Evolutionary conservation across 1,140 invertebrate genomes (phyloP).

Genomic region (Periplaneta americana): DNA sequence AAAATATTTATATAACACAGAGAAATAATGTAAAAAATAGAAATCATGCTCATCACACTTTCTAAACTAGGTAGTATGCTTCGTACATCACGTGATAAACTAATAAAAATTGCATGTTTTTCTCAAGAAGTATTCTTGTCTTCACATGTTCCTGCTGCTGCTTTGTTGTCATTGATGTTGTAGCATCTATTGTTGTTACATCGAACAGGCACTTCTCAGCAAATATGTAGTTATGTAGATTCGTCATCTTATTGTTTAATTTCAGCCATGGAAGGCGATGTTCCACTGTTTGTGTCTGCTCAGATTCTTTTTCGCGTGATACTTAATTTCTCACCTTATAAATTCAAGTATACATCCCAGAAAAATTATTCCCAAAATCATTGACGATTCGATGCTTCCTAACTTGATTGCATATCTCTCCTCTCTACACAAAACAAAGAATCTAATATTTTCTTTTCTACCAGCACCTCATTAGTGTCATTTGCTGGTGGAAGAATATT

Average conservation of each 20-base stretch:
- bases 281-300: neutral
- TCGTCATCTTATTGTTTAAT: neutral
- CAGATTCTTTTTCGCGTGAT: neutral
- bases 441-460: neutral
- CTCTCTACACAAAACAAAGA: neutral
- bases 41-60: neutral
- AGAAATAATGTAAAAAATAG: neutral
- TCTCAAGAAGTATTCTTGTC: neutral
- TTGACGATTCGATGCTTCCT: neutral
- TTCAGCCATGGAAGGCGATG: neutral
- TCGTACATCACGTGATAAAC: neutral
- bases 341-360: neutral
- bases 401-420: neutral
- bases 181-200: neutral
- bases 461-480: neutral
- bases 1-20: neutral
- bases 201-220: neutral
- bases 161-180: neutral
- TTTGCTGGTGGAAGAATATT: neutral
- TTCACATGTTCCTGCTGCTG: neutral
- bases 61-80: neutral
- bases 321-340: neutral
- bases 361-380: neutral
- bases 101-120: neutral
- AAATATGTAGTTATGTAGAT: neutral